These are phyloP conservation scores for Lasiommata megera DNA, from an alignment of 2,888 invertebrate genomes.

Conservation along the genomic window DNA sequence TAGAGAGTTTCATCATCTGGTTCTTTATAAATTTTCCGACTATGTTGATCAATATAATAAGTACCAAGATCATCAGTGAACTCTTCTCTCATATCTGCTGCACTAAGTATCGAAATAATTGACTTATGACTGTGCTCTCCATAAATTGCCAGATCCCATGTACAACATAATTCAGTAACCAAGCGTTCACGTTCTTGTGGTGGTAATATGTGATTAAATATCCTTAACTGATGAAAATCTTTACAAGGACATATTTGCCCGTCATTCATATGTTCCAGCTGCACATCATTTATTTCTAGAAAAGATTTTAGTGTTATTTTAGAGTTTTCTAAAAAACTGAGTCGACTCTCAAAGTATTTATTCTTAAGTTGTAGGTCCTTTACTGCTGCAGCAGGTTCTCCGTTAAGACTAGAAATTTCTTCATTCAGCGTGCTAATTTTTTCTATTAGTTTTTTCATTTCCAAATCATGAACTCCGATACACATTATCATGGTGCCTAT, in stretches of 20 bases:
- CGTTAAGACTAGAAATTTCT: slow-evolving; percentile 54
- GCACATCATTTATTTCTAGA: slow-evolving; percentile 40
- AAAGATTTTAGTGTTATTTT: slow-evolving; percentile 55
- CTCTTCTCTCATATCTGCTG: slow-evolving; percentile 60
- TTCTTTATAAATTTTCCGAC: slow-evolving; percentile 66
- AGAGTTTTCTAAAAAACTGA: slow-evolving; percentile 55
- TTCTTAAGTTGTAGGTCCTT: slow-evolving; percentile 59
- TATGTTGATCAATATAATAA: slow-evolving; percentile 61
- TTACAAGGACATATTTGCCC: slow-evolving; percentile 57
- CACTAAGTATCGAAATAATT: slow-evolving; percentile 68
- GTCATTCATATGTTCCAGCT: slow-evolving; percentile 41
- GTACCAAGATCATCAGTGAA: slow-evolving; percentile 65
- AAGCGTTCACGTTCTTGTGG: slow-evolving; percentile 57
- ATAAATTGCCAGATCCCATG: slow-evolving; percentile 65
- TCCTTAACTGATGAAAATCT: slow-evolving; percentile 64
- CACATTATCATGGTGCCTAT: slow-evolving; percentile 55
- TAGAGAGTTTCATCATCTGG: slow-evolving; percentile 53
- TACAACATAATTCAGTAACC: slow-evolving; percentile 62
- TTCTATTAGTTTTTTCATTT: slow-evolving; percentile 59
- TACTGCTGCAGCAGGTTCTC: slow-evolving; percentile 53
- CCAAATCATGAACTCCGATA: slow-evolving; percentile 53
- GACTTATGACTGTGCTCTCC: slow-evolving; percentile 61
- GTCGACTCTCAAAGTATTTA: slow-evolving; percentile 54
- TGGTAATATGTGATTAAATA: slow-evolving; percentile 66
- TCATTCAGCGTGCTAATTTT: slow-evolving; percentile 60